These are phyloP conservation scores for Steinernema hermaphroditum DNA, from an alignment of 2,888 invertebrate species.

Conservation along the genomic window DNA sequence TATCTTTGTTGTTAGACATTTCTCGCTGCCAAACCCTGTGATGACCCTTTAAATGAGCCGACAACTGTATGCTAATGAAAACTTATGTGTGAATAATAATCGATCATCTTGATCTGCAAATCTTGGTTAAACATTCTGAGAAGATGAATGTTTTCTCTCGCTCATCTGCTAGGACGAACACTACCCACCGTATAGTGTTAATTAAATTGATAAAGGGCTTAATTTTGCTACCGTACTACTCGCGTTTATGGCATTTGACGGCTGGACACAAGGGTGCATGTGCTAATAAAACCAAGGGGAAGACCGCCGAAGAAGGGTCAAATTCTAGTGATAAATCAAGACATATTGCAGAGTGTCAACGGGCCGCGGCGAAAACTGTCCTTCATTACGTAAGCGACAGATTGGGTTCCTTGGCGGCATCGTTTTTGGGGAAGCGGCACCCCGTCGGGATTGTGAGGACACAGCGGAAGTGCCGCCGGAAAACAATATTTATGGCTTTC, in stretches of 20 bases:
- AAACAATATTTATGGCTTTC: slow-evolving; percentile 47
- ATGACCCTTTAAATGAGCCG: not conserved
- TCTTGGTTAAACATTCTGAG: no score
- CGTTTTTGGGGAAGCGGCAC: not conserved
- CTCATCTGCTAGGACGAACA: no score
- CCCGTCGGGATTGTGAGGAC: not conserved
- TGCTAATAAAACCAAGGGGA: slow-evolving; percentile 15
- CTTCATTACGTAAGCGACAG: slow-evolving; percentile 24
- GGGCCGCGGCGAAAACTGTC: slow-evolving; percentile 6
- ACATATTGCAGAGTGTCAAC: slow-evolving; percentile 29
- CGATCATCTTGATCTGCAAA: no score
- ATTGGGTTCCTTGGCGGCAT: not conserved
- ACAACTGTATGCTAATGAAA: not conserved
- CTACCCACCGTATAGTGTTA: no score
- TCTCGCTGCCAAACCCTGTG: slow-evolving; percentile 8
- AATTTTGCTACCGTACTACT: not conserved
- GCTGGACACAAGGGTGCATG: not conserved
- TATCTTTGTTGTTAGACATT: slow-evolving; percentile 3
- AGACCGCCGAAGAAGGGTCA: not conserved
- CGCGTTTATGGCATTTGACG: not conserved
- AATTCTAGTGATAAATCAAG: slow-evolving; percentile 27
- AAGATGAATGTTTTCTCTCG: not conserved
- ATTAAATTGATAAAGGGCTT: slow-evolving; percentile 12
- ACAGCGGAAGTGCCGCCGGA: slow-evolving; percentile 32
- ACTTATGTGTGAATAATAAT: not conserved